phyloP scores from a whole-genome alignment of 2,888 invertebrate genomes.

The Octodonta nipae region DNA sequence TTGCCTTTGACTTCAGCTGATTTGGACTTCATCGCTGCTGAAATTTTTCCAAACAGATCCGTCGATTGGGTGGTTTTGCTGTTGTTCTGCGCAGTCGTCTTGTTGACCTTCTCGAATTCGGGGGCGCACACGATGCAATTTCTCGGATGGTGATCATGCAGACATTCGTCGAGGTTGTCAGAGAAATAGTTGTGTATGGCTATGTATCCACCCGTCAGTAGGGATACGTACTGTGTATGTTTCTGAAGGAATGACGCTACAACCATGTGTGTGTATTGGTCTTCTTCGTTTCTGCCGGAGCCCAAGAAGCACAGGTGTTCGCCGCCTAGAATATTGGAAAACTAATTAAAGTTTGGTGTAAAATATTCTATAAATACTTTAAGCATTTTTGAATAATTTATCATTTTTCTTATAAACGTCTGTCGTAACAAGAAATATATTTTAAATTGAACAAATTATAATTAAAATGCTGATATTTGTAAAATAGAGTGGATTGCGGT shows the following conservation, averaged over 20 bases:
- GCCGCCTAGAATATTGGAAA: slow-evolving; percentile 40
- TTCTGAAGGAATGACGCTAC: slow-evolving; percentile 92
- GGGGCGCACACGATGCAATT: slow-evolving; percentile 72
- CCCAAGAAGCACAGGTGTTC: slow-evolving; percentile 87
- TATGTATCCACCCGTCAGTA: slow-evolving; percentile 81
- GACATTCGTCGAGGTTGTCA: slow-evolving; percentile 62
- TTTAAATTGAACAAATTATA: no score
- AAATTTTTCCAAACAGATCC: slow-evolving; percentile 71
- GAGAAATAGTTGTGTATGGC: slow-evolving; percentile 74
- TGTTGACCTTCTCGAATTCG: slow-evolving; percentile 17
- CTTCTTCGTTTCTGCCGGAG: slow-evolving; percentile 84
- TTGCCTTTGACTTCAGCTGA: slow-evolving; percentile 85
- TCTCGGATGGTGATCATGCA: slow-evolving; percentile 72
- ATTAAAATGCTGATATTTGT: no score
- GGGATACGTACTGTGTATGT: slow-evolving; percentile 81
- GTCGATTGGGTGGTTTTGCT: slow-evolving; percentile 34
- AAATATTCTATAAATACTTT: no score
- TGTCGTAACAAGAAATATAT: no score
- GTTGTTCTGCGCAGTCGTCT: slow-evolving; percentile 15
- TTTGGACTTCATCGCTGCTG: slow-evolving; percentile 78
- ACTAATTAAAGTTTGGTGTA: background rate
- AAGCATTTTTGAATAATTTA: no score
- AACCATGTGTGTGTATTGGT: slow-evolving; percentile 95
- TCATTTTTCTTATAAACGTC: no score
- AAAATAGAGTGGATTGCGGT: no score